Evolutionary conservation across 2,113 vertebrate species (phyloP).

Genomic region (Corythornis madagascariensis): DNA sequence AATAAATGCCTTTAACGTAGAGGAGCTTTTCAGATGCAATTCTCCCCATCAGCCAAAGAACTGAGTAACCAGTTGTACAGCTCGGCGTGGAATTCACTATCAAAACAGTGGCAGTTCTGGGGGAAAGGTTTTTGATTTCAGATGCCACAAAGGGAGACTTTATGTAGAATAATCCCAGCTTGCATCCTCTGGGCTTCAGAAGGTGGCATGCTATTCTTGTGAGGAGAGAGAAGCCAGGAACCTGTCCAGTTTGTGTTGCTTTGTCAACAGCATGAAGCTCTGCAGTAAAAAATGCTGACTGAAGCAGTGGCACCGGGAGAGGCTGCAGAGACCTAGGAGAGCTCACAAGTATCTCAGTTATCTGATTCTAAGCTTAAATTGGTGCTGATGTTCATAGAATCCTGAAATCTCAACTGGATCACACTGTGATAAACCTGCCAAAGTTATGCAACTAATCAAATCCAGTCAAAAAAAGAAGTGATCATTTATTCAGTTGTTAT

Average conservation of each 20-base stretch:
- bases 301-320: not conserved
- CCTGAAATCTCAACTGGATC: constrained; percentile 59
- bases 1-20: constrained; percentile 58
- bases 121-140: constrained; percentile 53
- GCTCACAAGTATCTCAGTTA: not conserved
- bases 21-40: constrained; percentile 66
- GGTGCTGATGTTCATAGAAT: constrained; percentile 62
- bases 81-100: constrained; percentile 37
- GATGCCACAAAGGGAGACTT: constrained; percentile 34
- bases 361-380: constrained; percentile 45
- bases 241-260: not conserved
- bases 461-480: constrained; percentile 39
- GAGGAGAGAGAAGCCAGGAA: constrained; percentile 10
- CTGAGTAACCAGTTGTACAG: constrained; percentile 45
- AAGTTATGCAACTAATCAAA: constrained; percentile 76
- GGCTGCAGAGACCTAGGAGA: not conserved
- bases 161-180: constrained; percentile 7
- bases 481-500: constrained; percentile 64
- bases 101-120: constrained; percentile 65
- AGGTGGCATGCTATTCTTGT: constrained; percentile 26
- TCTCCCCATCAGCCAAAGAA: constrained; percentile 70
- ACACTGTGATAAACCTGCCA: constrained; percentile 67
- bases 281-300: not conserved
- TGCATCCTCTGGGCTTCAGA: not conserved
- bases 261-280: not conserved